Evolutionary conservation across 2,888 invertebrate genomes (phyloP).

Genomic region (Ernsta delagoae): DNA sequence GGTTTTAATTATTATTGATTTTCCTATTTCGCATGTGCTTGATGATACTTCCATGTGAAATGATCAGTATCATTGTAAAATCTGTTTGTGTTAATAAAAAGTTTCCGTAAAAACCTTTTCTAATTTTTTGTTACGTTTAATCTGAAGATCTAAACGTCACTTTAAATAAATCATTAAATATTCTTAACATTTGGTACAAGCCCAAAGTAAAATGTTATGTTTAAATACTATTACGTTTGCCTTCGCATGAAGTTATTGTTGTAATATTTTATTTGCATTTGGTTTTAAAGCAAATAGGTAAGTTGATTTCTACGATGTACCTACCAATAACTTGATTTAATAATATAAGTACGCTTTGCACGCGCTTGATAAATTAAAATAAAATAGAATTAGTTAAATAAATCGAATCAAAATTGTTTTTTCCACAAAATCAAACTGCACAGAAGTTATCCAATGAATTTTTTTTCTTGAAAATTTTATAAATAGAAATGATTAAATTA

Average conservation of each 20-base stretch:
- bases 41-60: too few species aligned
- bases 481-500: background rate
- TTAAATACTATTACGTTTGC: slow-evolving; percentile 9
- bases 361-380: slow-evolving; percentile 32
- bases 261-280: slow-evolving; percentile 32
- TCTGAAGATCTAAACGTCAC: too few species aligned
- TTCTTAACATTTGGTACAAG: too few species aligned
- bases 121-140: too few species aligned
- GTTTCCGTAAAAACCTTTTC: too few species aligned
- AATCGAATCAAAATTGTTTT: too few species aligned
- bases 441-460: slow-evolving; percentile 5
- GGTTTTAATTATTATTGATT: too few species aligned
- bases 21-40: too few species aligned
- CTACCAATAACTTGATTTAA: slow-evolving; percentile 13
- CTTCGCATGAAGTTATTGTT: slow-evolving; percentile 31
- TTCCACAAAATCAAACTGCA: slow-evolving; percentile 9
- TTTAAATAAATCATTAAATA: too few species aligned
- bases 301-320: slow-evolving; percentile 14
- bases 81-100: too few species aligned
- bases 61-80: too few species aligned
- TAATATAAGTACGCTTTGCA: slow-evolving; percentile 27
- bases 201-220: background rate
- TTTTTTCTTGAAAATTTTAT: slow-evolving; percentile 4
- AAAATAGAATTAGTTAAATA: too few species aligned
- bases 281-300: slow-evolving; percentile 16